phyloP scores from a whole-genome alignment of 1,140 invertebrate genomes.

The Camponotus pennsylvanicus region DNA sequence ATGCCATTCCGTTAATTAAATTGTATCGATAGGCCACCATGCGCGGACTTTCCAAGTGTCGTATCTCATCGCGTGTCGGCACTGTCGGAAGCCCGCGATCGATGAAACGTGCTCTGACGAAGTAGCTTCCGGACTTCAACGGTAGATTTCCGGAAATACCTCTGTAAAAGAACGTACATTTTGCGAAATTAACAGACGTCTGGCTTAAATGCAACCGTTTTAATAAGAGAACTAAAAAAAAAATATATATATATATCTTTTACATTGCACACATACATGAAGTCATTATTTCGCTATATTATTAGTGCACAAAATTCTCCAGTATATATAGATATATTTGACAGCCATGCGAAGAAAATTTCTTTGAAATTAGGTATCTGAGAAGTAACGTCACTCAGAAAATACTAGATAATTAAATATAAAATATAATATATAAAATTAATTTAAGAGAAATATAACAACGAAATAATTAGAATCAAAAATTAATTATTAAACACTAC shows the following conservation, averaged over 20 bases:
- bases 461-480: not conserved
- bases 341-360: not conserved
- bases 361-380: not conserved
- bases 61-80: not conserved
- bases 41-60: not conserved
- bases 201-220: not conserved
- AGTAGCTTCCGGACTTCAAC: not conserved
- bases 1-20: conserved; percentile 68
- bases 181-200: not conserved
- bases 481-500: not conserved
- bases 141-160: not conserved
- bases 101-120: not conserved
- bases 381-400: not conserved
- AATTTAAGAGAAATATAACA: too few relatives aligned
- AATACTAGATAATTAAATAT: not conserved
- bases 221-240: not conserved
- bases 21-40: conserved; percentile 29
- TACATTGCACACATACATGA: not conserved
- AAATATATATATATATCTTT: not conserved
- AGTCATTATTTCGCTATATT: not conserved
- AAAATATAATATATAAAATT: not conserved
- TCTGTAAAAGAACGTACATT: not conserved
- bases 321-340: not conserved
- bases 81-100: not conserved
- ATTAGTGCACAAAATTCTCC: not conserved